phyloP scores from a whole-genome alignment of 2,113 vertebrate genomes.

The Tinamus guttatus region DNA sequence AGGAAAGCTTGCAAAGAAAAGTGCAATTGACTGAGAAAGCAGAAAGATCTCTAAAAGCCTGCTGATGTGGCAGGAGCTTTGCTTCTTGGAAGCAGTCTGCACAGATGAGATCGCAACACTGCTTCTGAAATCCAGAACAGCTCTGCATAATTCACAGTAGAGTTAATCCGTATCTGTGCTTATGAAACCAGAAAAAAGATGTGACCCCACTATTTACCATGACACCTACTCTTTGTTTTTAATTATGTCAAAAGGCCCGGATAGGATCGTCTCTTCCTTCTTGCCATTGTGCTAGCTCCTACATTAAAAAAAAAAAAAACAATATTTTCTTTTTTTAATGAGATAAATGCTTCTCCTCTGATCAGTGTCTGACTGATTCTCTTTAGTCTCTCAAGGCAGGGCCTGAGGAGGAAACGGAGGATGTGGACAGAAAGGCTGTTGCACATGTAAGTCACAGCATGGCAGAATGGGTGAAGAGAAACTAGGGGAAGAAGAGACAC shows the following conservation, averaged over 20 bases:
- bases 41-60: slow-evolving; percentile 39
- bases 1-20: slow-evolving; percentile 25
- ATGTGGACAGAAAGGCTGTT: background rate
- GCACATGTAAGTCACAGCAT: background rate
- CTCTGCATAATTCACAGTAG: slow-evolving; percentile 47
- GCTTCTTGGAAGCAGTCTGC: slow-evolving; percentile 43
- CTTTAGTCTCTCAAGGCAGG: background rate
- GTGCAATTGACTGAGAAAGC: slow-evolving; percentile 17
- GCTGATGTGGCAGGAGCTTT: slow-evolving; percentile 40
- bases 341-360: background rate
- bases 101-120: background rate
- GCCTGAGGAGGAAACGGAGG: background rate
- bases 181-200: slow-evolving; percentile 28
- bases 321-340: background rate
- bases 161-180: slow-evolving; percentile 44
- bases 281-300: background rate
- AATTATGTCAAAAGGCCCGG: slow-evolving; percentile 32
- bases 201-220: background rate
- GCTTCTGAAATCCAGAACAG: background rate
- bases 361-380: slow-evolving; percentile 13
- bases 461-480: background rate
- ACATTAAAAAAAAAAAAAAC: background rate
- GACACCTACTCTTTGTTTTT: background rate
- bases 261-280: background rate
- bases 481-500: background rate